Base-by-base conservation (phyloP, 2,113 vertebrate species). In the Ptyas mucosa region DNA sequence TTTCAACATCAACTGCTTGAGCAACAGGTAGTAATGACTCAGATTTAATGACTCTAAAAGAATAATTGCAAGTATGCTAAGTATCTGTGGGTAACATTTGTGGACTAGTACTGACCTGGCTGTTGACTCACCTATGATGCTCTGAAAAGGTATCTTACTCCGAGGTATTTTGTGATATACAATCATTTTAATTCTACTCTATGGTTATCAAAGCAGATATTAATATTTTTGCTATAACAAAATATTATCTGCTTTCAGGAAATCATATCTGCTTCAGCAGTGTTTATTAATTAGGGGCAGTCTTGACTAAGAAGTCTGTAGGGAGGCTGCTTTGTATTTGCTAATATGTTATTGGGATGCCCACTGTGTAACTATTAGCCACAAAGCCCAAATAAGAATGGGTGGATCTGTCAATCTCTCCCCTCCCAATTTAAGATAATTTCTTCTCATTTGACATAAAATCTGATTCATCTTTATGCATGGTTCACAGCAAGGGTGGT, bases 1-100 rank as follows among this genome's bases (percentile, higher is more conserved):
- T 94, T 92, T 87, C 64, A 57, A 11, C 88, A 53, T 20, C n/a
- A 10, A 49, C 2, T 34, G 46, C 43, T 85, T 75, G 89, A 94
- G 64, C 5, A 52, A 75, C 0, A 0, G 90, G n/a, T 1, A 23
- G 0, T 5, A 39, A 4, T 12, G 49, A 46, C 4, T 92, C 53
- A 12, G 53, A 5, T 64, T 90, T 85, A 20, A 20, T 51, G 52
- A 49, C 2, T 9, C 29, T 8, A 52, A 57, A 46, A 54, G 51
- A 52, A 52, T 51, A 34, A 87, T 29, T n/a, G 26, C 26, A 87
- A 39, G 7, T 21, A 81, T 21, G 34, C 34, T 81, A 81, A 39
- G 18, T 21, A 39, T 81, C 34, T 81, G 75, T 43, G 75, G 34
- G 75, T 21, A 81, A 21, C 7, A 15, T 52, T 87, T 87, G 51